These are phyloP conservation scores for Hemibagrus wyckioides DNA, from an alignment of 2,113 vertebrate species.

Conservation along the genomic window DNA sequence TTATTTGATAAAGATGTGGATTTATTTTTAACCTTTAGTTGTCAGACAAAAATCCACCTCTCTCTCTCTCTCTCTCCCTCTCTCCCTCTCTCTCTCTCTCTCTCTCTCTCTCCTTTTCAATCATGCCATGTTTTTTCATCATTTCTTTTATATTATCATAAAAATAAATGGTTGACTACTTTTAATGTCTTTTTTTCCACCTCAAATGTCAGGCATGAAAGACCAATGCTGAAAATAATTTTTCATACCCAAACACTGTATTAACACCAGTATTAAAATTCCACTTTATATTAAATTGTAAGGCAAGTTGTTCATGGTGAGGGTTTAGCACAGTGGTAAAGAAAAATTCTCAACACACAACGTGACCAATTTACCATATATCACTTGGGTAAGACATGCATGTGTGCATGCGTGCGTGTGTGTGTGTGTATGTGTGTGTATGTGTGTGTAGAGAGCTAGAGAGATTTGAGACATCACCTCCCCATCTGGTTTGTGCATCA, in stretches of 20 bases:
- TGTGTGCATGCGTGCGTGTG: conserved; percentile 16
- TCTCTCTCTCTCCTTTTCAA: too few relatives aligned
- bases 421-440: conserved; percentile 10
- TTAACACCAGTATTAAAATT: background rate
- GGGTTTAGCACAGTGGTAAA: conserved; percentile 28
- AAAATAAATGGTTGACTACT: background rate
- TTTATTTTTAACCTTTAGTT: background rate
- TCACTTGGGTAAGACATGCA: background rate
- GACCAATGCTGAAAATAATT: background rate
- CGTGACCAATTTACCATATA: background rate
- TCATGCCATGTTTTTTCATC: background rate
- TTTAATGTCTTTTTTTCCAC: background rate
- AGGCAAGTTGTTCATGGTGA: background rate
- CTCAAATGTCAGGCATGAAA: background rate
- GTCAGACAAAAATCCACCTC: conserved; percentile 30
- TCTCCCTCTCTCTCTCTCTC: conserved; percentile 32
- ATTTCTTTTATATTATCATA: background rate
- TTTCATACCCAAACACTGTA: background rate
- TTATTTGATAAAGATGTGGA: background rate
- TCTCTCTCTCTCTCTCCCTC: conserved; percentile 52
- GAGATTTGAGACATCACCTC: conserved; percentile 35
- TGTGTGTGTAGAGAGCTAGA: background rate
- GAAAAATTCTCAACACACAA: background rate
- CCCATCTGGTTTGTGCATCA: conserved; percentile 75
- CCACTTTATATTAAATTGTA: background rate